Conservation (phyloP, 2,888 invertebrate species). For the Trypoxylon attenuatum region DNA sequence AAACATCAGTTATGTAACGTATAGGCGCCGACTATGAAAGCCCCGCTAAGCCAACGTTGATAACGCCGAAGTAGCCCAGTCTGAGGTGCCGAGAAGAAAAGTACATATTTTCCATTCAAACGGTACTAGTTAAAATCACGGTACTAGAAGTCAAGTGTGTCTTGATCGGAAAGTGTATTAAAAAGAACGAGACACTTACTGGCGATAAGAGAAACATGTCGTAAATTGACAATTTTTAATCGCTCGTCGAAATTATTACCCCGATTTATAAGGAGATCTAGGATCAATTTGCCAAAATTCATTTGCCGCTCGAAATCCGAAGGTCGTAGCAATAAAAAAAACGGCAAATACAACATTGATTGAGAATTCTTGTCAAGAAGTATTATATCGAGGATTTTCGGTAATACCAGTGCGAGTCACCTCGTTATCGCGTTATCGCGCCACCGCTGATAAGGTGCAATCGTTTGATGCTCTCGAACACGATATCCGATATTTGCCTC, state of each 20-base stretch:
- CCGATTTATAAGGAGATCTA: no score
- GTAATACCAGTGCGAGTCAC: constrained; percentile 54
- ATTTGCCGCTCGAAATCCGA: no score
- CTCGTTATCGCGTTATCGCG: constrained; percentile 63
- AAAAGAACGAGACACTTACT: no score
- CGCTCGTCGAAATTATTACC: no score
- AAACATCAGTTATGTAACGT: constrained; percentile 45
- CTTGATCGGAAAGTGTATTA: no score
- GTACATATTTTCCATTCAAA: neutral
- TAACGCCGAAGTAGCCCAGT: constrained; percentile 11
- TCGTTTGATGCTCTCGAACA: constrained; percentile 52
- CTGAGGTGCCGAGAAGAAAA: neutral
- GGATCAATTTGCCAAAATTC: no score
- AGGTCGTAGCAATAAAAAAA: no score
- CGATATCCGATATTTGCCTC: constrained; percentile 45
- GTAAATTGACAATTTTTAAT: no score
- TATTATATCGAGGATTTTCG: constrained; percentile 47
- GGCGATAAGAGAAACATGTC: no score
- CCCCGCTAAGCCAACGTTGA: constrained; percentile 25
- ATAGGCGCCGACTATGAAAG: constrained; percentile 25
- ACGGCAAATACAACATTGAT: neutral
- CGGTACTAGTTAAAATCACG: neutral
- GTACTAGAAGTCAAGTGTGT: no score
- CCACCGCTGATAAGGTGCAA: constrained; percentile 59
- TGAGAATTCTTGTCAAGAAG: neutral